Conservation (phyloP, 1,140 invertebrate species). For the Drosophila insularis region DNA sequence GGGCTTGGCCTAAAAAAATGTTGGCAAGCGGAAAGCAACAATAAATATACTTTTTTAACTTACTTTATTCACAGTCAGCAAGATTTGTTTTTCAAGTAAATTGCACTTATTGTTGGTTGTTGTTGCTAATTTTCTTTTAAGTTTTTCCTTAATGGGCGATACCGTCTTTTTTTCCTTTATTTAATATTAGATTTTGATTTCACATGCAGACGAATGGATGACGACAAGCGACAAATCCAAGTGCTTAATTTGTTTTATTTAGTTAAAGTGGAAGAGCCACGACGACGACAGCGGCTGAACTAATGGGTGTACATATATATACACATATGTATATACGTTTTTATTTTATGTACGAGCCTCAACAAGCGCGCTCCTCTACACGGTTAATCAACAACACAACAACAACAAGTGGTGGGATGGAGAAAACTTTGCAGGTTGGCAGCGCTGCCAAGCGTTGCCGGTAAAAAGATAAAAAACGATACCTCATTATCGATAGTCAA, state of each 20-base stretch:
- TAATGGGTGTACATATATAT: constrained; percentile 12
- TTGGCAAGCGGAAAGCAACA: background rate
- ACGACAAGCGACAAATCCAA: constrained; percentile 31
- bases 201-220: constrained; percentile 19
- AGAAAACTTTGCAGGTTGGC: too few species aligned
- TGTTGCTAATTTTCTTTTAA: constrained; percentile 27
- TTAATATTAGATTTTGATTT: constrained; percentile 22
- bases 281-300: constrained; percentile 25
- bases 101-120: constrained; percentile 8
- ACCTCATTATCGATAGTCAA: too few species aligned
- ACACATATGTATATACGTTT: constrained; percentile 17
- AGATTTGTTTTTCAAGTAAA: background rate
- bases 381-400: background rate
- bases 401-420: too few species aligned
- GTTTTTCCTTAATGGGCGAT: constrained; percentile 6
- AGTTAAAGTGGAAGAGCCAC: constrained; percentile 54
- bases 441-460: too few species aligned
- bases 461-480: too few species aligned
- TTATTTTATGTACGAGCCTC: background rate
- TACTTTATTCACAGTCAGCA: constrained; percentile 3
- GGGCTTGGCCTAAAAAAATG: constrained; percentile 18
- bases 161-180: constrained; percentile 29
- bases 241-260: constrained; percentile 62
- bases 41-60: background rate
- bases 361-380: background rate